These are phyloP conservation scores for Drosophila buzzatii DNA, from an alignment of 2,888 invertebrate species.

Conservation along the genomic window DNA sequence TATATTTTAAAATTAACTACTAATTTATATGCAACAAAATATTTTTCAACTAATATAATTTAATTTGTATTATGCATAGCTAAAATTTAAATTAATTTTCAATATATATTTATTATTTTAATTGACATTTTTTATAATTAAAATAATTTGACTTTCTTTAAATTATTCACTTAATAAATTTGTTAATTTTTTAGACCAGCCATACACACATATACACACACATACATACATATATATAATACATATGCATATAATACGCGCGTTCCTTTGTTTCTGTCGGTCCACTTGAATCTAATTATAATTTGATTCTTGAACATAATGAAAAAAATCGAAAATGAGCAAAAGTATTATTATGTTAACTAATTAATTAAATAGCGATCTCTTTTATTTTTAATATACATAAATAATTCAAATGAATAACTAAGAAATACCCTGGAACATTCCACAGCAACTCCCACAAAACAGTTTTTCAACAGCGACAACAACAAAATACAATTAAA, in stretches of 20 bases:
- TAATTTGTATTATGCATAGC: too few relatives aligned
- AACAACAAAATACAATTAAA: conserved; percentile 12
- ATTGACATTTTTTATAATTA: too few relatives aligned
- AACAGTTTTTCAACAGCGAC: conserved; percentile 28
- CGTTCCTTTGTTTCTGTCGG: conserved; percentile 52
- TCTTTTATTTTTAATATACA: conserved; percentile 66
- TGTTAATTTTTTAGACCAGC: background rate
- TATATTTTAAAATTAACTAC: too few relatives aligned
- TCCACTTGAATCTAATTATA: conserved; percentile 52
- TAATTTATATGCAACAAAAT: too few relatives aligned
- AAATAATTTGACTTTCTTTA: background rate
- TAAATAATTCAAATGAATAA: conserved; percentile 37
- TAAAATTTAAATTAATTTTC: too few relatives aligned
- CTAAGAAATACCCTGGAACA: conserved; percentile 58
- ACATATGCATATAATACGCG: conserved; percentile 16
- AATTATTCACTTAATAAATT: background rate
- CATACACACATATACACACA: conserved; percentile 1
- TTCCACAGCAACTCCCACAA: conserved; percentile 57
- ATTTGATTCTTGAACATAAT: conserved; percentile 30
- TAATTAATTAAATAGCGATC: conserved; percentile 71
- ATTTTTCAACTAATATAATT: too few relatives aligned
- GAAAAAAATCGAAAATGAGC: conserved; percentile 42
- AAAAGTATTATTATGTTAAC: conserved; percentile 75
- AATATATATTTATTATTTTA: too few relatives aligned
- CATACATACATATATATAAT: background rate